Base-by-base conservation (phyloP, 2,888 invertebrate species). In the Phymatocera aterrima region DNA sequence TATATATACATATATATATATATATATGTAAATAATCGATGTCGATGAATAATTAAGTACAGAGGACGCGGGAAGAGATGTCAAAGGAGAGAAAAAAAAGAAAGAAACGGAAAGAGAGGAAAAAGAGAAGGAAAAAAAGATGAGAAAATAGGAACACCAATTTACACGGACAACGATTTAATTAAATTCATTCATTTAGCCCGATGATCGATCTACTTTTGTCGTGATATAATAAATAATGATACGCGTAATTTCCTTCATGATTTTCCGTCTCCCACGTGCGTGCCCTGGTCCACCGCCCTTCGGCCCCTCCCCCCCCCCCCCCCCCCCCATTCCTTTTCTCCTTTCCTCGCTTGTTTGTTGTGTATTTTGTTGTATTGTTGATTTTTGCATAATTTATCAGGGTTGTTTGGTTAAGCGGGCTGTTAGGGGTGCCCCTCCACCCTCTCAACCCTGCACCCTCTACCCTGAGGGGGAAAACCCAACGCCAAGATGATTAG, bases 331-430 rank as follows among this genome's bases (percentile, higher is more conserved):
- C 77, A 46, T 81, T 80, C 43, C 54, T 21, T 46, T 77, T 60
- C 43, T 6, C 21, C 57, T 28, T 57, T 28, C 28, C 74, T n/a
- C 60, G 34, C 60, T 40, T 77, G 77, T 77, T 64, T 77, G 72
- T 85, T 84, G 86, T 87, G 87, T 86, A 85, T 88, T 77, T 77
- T 85, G 84, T 86, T 87, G 87, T 85, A 85, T 87, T 88, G 89
- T 89, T 89, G 88, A 89, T 89, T 89, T 89, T 89, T 89, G 88
- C 89, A 89, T 89, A 89, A 89, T 89, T 89, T 88, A 89, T 89
- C 87, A 87, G 87, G 88, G 86, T 86, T 88, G 89, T 89, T 89
- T 89, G 88, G 87, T 84, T 87, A 88, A 87, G 88, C 87, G 87
- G 85, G 84, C 87, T 84, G 87, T 87, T 86, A 85, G 86, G 85